Conservation (phyloP, 1,140 invertebrate genomes). For the Aphelinus atriplicis region DNA sequence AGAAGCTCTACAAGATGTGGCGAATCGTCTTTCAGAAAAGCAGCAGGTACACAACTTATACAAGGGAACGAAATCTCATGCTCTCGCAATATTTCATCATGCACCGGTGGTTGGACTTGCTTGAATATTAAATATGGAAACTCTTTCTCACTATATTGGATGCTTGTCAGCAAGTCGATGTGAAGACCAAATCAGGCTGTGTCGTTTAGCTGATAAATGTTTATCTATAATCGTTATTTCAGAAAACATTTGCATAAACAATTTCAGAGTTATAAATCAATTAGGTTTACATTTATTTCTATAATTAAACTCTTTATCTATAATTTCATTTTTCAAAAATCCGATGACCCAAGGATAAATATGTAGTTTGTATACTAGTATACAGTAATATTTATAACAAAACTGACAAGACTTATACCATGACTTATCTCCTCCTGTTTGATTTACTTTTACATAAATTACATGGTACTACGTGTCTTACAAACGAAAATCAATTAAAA, state of each 20-base stretch:
- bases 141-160: conserved; percentile 23
- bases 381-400: too few species aligned
- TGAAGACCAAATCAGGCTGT: conserved; percentile 34
- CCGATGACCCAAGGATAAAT: too few species aligned
- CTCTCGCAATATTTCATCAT: conserved; percentile 51
- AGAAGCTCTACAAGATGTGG: conserved; percentile 54
- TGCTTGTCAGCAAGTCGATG: conserved; percentile 39
- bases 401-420: too few species aligned
- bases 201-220: conserved; percentile 32
- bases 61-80: conserved; percentile 58
- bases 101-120: conserved; percentile 55
- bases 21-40: conserved; percentile 53
- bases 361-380: too few species aligned
- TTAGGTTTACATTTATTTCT: too few species aligned
- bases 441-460: too few species aligned
- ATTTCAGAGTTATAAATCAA: too few species aligned
- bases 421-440: too few species aligned
- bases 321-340: too few species aligned
- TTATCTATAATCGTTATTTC: conserved; percentile 22
- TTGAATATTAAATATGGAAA: conserved; percentile 48
- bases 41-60: conserved; percentile 63
- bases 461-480: too few species aligned
- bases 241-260: not conserved
- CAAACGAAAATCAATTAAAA: too few species aligned
- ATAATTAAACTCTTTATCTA: too few species aligned